Evolutionary conservation across 2,113 vertebrate genomes (phyloP).

Genomic region (Scopus umbretta): DNA sequence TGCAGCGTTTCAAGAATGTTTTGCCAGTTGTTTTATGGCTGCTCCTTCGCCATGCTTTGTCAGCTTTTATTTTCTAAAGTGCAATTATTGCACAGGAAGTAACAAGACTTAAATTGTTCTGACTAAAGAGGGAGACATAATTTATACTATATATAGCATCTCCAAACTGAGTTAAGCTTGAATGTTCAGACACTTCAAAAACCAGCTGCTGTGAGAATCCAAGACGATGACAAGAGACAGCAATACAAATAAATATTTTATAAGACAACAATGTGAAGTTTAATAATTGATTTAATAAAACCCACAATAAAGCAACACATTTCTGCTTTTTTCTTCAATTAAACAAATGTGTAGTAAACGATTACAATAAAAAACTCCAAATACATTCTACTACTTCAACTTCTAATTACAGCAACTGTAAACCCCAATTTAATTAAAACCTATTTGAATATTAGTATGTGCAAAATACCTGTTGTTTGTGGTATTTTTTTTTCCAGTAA

Average conservation of each 20-base stretch:
- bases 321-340: constrained; percentile 64
- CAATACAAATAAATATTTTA: background rate
- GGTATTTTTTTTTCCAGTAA: constrained; percentile 10
- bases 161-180: background rate
- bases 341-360: constrained; percentile 73
- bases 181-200: background rate
- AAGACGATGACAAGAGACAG: background rate
- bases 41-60: background rate
- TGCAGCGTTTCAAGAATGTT: background rate
- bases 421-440: constrained; percentile 64
- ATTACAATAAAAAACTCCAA: constrained; percentile 68
- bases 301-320: constrained; percentile 66
- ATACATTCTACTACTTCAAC: constrained; percentile 67
- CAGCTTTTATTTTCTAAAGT: background rate
- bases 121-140: background rate
- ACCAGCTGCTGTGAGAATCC: background rate
- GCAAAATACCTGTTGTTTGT: constrained; percentile 66
- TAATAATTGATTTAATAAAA: constrained; percentile 72
- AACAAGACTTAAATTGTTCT: background rate
- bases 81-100: background rate
- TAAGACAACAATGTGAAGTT: constrained; percentile 38
- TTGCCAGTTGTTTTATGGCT: background rate
- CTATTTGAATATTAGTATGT: constrained; percentile 62
- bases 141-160: background rate
- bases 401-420: constrained; percentile 66